Evolutionary conservation across 2,888 invertebrate species (phyloP).

Genomic region (Stenolophus ochropezus): DNA sequence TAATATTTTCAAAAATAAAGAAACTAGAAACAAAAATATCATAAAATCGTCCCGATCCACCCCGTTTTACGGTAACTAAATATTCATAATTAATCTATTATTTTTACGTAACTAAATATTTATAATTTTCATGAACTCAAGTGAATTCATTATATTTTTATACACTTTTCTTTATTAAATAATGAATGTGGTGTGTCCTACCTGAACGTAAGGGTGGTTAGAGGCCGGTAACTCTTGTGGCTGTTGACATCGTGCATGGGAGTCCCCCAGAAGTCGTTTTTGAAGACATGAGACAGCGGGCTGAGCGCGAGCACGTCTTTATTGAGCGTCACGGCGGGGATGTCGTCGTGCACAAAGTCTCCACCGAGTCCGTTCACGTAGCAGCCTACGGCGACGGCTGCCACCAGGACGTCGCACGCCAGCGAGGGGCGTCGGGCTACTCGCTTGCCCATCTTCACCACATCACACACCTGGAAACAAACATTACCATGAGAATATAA

Average conservation of each 20-base stretch:
- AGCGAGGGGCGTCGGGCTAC: constrained; percentile 70
- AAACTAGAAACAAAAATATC: no score
- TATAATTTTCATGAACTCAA: no score
- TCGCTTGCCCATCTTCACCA: constrained; percentile 28
- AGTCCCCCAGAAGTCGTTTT: constrained; percentile 93
- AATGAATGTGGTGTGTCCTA: constrained; percentile 72
- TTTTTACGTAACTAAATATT: no score
- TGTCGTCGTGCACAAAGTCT: constrained; percentile 92
- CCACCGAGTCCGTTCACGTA: constrained; percentile 85
- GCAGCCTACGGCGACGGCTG: constrained; percentile 80
- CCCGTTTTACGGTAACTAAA: no score
- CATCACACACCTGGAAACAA: background rate
- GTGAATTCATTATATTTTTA: no score
- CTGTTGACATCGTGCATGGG: constrained; percentile 88
- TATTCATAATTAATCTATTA: no score
- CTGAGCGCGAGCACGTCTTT: constrained; percentile 85
- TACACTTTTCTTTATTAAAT: background rate
- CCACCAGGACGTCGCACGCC: constrained; percentile 79
- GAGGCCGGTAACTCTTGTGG: constrained; percentile 91
- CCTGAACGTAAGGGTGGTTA: constrained; percentile 90
- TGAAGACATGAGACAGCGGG: constrained; percentile 78
- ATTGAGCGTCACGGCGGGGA: constrained; percentile 88
- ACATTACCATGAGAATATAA: no score
- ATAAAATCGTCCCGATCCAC: no score
- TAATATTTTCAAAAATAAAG: no score